Conservation (phyloP, 1,140 invertebrate genomes). For the Lycorma delicatula region DNA sequence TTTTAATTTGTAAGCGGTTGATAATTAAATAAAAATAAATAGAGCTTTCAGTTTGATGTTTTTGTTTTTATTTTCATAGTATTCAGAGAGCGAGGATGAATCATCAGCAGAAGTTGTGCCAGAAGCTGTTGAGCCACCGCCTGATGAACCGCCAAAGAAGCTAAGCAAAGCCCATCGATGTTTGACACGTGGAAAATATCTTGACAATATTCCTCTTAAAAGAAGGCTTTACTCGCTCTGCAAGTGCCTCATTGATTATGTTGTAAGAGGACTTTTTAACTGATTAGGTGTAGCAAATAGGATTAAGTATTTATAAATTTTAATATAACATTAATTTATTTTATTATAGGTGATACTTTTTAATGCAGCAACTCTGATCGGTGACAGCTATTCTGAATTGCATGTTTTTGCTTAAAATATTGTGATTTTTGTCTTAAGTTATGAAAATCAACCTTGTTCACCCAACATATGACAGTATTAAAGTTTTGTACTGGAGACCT, state of each 20-base stretch:
- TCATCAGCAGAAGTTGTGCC: constrained; percentile 24
- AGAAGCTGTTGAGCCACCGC: background rate
- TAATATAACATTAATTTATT: background rate
- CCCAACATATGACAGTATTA: too few relatives aligned
- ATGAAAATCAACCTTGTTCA: too few relatives aligned
- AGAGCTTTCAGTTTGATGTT: background rate
- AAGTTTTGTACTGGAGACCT: too few relatives aligned
- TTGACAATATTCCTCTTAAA: constrained; percentile 56
- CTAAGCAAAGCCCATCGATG: constrained; percentile 39
- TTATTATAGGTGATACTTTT: constrained; percentile 8
- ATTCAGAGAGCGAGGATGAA: constrained; percentile 32
- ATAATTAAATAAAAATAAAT: too few relatives aligned
- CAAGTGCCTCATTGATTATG: constrained; percentile 67
- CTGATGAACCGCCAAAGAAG: constrained; percentile 43
- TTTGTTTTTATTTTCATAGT: constrained; percentile 19
- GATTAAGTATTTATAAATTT: background rate
- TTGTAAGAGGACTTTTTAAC: too few relatives aligned
- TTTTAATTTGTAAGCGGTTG: too few relatives aligned
- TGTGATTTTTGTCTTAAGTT: too few relatives aligned
- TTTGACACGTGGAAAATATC: constrained; percentile 46
- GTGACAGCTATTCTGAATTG: too few relatives aligned
- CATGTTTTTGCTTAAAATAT: too few relatives aligned
- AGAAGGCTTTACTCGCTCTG: constrained; percentile 63
- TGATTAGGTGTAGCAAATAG: too few relatives aligned
- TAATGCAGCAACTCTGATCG: background rate